Evolutionary conservation across 1,140 invertebrate species (phyloP), one percentile per base, ranked within the genome.

Genomic region (Babylonia areolata): DNA sequence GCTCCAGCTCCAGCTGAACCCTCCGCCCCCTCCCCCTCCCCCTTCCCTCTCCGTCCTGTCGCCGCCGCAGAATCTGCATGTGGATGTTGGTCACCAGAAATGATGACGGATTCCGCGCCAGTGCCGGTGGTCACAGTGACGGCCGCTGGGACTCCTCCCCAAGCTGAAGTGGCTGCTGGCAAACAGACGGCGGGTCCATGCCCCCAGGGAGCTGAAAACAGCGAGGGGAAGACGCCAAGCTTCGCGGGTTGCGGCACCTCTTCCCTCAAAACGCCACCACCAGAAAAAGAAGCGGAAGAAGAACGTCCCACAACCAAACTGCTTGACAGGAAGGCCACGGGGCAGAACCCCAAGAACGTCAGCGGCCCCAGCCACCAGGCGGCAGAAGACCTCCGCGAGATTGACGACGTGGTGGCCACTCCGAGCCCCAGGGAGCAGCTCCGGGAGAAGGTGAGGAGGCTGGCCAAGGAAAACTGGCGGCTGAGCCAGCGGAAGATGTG

Each of bases 401-500:
- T n/a, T n/a, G n/a, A n/a, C n/a, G n/a, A 80, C 1, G n/a, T n/a
- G 9, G 37, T 23, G 3, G 80, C 9, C 33, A 37, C 28, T 0
- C 2, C 54, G 42, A n/a, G n/a, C 1, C 15, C 82, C n/a, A 31
- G 3, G 15, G 46, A 33, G 40, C 20, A 84, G 58, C 64, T 84
- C 23, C 64, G 69, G 28, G 20, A 75, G 11, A 64, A 39, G 12
- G 82, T 84, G 64, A 35, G n/a, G 64, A 71, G 31, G 33, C 58
- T 81, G 51, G 69, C 58, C 6, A 23, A 15, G 40, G 80, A 86
- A n/a, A 86, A 81, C 64, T 42, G 46, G 69, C 51, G 71, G 54
- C 80, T 85, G 51, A 42, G 37, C 42, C 37, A 75, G 20, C 78
- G 69, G 42, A 82, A 75, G 80, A 12, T 73, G 79, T 86, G 85